These are phyloP conservation scores for Rhorus exstirpatorius DNA, from an alignment of 2,888 invertebrate genomes.

Conservation along the genomic window DNA sequence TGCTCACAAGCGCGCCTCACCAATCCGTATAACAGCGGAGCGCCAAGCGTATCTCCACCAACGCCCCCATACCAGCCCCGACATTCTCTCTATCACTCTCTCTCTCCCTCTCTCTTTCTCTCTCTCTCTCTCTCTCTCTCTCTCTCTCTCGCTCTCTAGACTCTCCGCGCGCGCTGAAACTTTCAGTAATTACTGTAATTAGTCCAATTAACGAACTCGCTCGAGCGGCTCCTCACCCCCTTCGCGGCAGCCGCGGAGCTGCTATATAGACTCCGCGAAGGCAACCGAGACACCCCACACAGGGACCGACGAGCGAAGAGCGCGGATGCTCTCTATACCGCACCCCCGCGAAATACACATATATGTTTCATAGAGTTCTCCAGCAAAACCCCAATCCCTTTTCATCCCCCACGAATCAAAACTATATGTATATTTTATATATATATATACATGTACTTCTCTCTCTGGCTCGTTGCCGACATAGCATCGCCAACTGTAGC, in stretches of 20 bases:
- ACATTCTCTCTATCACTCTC: constrained; percentile 37
- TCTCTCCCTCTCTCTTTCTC: constrained; percentile 43
- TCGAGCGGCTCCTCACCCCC: constrained; percentile 76
- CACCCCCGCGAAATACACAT: constrained; percentile 39
- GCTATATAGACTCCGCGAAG: constrained; percentile 59
- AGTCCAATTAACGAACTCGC: constrained; percentile 86
- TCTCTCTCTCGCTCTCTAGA: constrained; percentile 39
- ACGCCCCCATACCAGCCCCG: constrained; percentile 69
- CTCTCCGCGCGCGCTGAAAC: constrained; percentile 81
- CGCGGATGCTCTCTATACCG: constrained; percentile 39
- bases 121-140: constrained; percentile 40
- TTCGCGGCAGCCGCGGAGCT: constrained; percentile 68
- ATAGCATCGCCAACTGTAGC: constrained; percentile 53
- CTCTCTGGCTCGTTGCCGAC: constrained; percentile 66
- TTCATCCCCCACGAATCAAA: constrained; percentile 42
- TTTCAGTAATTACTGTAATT: constrained; percentile 86
- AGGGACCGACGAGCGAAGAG: constrained; percentile 52
- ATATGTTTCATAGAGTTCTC: constrained; percentile 20
- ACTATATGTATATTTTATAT: constrained; percentile 41
- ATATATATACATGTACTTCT: constrained; percentile 45
- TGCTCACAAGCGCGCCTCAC: constrained; percentile 29
- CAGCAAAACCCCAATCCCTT: constrained; percentile 53
- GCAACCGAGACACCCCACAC: constrained; percentile 66
- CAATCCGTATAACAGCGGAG: constrained; percentile 74
- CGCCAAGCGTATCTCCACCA: constrained; percentile 76